phyloP scores from a whole-genome alignment of 1,140 invertebrate species.

The Adoxophyes honmai region DNA sequence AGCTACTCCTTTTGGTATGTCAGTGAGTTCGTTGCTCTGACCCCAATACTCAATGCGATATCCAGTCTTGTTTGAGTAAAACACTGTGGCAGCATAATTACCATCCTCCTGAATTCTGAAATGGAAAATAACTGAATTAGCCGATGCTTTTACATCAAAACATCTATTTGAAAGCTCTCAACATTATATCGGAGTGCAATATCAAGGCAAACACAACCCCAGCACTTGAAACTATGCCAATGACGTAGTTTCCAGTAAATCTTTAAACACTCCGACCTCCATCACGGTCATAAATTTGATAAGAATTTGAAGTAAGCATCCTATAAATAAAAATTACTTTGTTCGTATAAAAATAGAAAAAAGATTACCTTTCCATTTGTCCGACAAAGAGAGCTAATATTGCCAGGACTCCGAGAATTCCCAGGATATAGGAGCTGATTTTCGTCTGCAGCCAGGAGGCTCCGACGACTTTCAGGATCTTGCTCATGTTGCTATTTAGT shows the following conservation, averaged over 20 bases:
- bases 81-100: conserved; percentile 84
- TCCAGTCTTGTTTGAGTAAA: conserved; percentile 81
- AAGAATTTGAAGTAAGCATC: background rate
- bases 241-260: background rate
- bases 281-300: conserved; percentile 7
- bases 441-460: conserved; percentile 87
- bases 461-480: conserved; percentile 87
- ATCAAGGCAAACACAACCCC: background rate
- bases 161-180: background rate
- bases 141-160: background rate
- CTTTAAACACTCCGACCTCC: background rate
- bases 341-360: conserved; percentile 5
- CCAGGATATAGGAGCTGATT: conserved; percentile 83
- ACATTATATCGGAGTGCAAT: background rate
- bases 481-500: conserved; percentile 49
- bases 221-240: conserved; percentile 13
- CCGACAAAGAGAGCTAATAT: conserved; percentile 82
- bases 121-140: conserved; percentile 21
- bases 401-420: conserved; percentile 81
- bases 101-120: conserved; percentile 83
- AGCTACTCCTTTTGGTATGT: conserved; percentile 80
- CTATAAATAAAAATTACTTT: conserved; percentile 1
- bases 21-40: conserved; percentile 83
- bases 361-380: conserved; percentile 79
- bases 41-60: conserved; percentile 87